Conservation (phyloP, 1,140 invertebrate species). For the Temnothorax nylanderi region DNA sequence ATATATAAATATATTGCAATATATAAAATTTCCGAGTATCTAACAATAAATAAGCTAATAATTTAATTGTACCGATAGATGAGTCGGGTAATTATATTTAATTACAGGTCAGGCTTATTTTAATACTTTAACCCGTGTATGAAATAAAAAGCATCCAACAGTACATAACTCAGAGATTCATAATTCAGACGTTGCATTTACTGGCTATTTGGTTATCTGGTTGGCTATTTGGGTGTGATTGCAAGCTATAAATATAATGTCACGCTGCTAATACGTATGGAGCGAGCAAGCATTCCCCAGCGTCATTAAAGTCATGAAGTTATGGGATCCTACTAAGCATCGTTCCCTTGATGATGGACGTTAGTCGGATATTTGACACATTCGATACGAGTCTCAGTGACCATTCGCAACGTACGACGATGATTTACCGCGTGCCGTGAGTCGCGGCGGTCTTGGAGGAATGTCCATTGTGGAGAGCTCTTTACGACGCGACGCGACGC, state of each 20-base stretch:
- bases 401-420: not conserved
- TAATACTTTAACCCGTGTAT: not conserved
- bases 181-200: not conserved
- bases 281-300: not conserved
- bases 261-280: not conserved
- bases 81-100: not conserved
- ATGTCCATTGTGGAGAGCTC: conserved; percentile 26
- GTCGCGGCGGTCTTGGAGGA: conserved; percentile 10
- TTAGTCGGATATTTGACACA: conserved; percentile 41
- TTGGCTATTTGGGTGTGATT: not conserved
- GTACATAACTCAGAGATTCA: not conserved
- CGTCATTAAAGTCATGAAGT: conserved; percentile 26
- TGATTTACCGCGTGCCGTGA: conserved; percentile 55
- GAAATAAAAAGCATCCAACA: conserved; percentile 16
- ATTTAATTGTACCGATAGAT: not conserved
- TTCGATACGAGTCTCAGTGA: conserved; percentile 50
- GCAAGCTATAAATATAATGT: not conserved
- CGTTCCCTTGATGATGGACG: not conserved
- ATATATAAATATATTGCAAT: too few relatives aligned
- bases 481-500: not conserved
- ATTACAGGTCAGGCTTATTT: not conserved
- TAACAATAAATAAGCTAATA: not conserved
- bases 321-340: conserved; percentile 11
- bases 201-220: not conserved
- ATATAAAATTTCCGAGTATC: too few relatives aligned